Base-by-base conservation (phyloP, 2,888 invertebrate species). In the Incurvaria masculella region DNA sequence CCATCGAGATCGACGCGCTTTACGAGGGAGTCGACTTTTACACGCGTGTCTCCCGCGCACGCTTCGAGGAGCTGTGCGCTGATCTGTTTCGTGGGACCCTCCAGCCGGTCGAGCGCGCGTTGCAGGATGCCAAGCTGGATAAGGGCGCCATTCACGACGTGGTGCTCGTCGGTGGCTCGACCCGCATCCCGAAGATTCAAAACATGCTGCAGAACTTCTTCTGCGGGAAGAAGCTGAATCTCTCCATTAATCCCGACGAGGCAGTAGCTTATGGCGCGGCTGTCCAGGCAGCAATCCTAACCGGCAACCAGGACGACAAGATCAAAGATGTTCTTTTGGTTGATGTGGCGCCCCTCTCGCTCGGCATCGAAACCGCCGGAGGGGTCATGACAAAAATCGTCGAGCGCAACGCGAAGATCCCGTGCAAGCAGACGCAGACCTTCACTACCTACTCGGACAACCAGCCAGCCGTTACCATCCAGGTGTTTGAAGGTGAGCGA, bases 361-460 rank as follows among this genome's bases (percentile, higher is more conserved):
- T 87, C 50, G 86, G 86, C 45, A 85, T 86, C 49, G 89, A 89
- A 87, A n/a, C n/a, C n/a, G n/a, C n/a, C n/a, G n/a, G n/a, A n/a
- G n/a, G n/a, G n/a, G n/a, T n/a, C n/a, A n/a, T 88, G 87, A 78
- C 81, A 2, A 86, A 83, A 54, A 79, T 88, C 38, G 80, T 88
- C 46, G 84, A 87, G 55, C 70, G 87, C 55, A 86, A 86, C 62
- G 64, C 74, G 17, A 70, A 82, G 55, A 85, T 86, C 53, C 86
- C 86, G 0, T 82, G 82, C 65, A 85, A 82, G 58, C 83, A 84
- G 60, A 69, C 81, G 0, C 80, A 85, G 61, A 81, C 79, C 1
- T 90, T 88, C 68, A 83, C 88, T 21, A 89, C 89, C 0, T 88
- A 86, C 60, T 65, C 85, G 0, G 89, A 89, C 68, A 88, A 88